Evolutionary conservation across 2,888 invertebrate genomes (phyloP), one percentile per base, ranked within the genome.

Genomic region (Ligdia adustata): DNA sequence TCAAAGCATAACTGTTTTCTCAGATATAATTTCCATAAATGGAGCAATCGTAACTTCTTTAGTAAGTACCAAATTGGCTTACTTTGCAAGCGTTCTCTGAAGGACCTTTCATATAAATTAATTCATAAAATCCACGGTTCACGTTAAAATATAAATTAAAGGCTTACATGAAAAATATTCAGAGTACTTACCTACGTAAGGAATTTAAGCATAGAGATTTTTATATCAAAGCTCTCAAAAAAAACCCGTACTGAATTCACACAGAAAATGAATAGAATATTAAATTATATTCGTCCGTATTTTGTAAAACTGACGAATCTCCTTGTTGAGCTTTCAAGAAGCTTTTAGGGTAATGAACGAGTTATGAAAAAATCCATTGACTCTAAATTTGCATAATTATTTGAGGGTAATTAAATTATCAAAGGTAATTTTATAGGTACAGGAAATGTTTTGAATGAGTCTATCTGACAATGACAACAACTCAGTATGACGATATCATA

Each of bases 321-420:
- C 72, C 85, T 88, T 87, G 82, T 87, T 85, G 80, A 78, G 84
- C 85, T 86, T 82, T 83, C 82, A 76, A 87, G 85, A 85, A 79
- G 84, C 89, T 89, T 87, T 89, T 85, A 90, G 86, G 79, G 82
- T 88, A 88, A 90, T 88, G 89, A 90, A 87, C 75, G 77, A 82
- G 76, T 86, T 82, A 81, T 71, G 28, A 80, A 82, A 77, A 85
- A 80, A 78, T 80, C 73, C 84, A 87, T 89, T 82, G 84, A 84
- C 83, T 82, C 69, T 72, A 66, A 73, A 69, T 67, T 68, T 62
- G 62, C 60, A 60, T 72, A 64, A n/a, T n/a, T n/a, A n/a, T 75
- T 75, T 67, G 59, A 57, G 60, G 62, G 47, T 63, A 70, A 72
- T 75, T 69, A 72, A n/a, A n/a, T n/a, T n/a, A n/a, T n/a, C n/a